Evolutionary conservation across 1,140 invertebrate species (phyloP).

Genomic region (Aphidius gifuensis): DNA sequence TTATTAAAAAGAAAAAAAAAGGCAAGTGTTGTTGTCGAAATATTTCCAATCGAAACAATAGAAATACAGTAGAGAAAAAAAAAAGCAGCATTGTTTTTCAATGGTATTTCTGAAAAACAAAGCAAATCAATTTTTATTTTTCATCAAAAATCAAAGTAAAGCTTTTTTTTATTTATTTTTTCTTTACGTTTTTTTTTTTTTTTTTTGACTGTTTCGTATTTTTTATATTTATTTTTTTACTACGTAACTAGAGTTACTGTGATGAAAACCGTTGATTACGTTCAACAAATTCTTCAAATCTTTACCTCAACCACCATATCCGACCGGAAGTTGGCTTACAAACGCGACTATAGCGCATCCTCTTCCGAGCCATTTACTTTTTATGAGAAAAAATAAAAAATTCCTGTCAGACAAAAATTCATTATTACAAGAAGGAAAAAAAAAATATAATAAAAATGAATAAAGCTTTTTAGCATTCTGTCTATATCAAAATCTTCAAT

Average conservation of each 20-base stretch:
- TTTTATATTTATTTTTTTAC: neutral
- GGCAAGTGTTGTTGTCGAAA: too few species aligned
- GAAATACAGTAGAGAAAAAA: too few species aligned
- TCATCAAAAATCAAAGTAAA: too few species aligned
- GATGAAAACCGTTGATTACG: constrained; percentile 17
- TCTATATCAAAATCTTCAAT: too few species aligned
- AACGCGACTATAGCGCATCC: constrained; percentile 10
- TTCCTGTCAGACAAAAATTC: constrained; percentile 2
- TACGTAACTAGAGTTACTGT: neutral
- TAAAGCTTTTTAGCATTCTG: neutral
- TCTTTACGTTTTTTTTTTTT: neutral
- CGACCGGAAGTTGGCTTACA: constrained; percentile 19
- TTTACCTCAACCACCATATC: neutral
- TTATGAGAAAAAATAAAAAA: constrained; percentile 5
- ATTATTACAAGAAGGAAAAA: neutral
- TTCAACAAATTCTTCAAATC: constrained; percentile 11
- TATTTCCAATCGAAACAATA: too few species aligned
- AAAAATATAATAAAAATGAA: neutral
- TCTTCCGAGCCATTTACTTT: constrained; percentile 22
- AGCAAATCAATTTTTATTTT: too few species aligned
- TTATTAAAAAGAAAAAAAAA: too few species aligned
- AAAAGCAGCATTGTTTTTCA: too few species aligned
- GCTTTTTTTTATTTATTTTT: too few species aligned
- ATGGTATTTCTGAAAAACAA: too few species aligned
- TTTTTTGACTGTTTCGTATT: too few species aligned